These are phyloP conservation scores for Salvelinus sp. DNA, from an alignment of 2,113 vertebrate genomes.

Conservation along the genomic window DNA sequence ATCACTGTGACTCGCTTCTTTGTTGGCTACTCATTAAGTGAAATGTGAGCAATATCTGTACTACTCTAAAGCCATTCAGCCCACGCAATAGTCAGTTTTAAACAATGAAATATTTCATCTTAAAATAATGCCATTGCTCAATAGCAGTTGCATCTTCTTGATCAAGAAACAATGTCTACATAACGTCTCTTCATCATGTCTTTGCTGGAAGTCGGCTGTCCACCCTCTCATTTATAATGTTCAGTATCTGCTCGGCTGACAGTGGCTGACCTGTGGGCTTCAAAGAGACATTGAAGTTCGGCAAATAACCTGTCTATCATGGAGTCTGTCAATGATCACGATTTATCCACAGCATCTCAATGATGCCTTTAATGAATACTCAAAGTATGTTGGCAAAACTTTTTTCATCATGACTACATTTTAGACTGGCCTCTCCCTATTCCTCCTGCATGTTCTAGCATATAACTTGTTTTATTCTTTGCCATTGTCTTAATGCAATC, in stretches of 20 bases:
- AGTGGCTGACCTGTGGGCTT: conserved; percentile 75
- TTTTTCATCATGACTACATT: conserved; percentile 54
- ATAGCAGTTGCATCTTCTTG: conserved; percentile 58
- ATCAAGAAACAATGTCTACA: conserved; percentile 59
- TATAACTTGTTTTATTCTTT: conserved; percentile 31
- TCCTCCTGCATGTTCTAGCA: conserved; percentile 1
- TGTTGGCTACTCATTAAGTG: conserved; percentile 63
- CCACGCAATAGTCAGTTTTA: conserved; percentile 61
- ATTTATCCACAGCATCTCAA: conserved; percentile 84
- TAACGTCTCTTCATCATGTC: conserved; percentile 62
- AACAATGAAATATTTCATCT: conserved; percentile 63
- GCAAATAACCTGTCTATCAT: conserved; percentile 82
- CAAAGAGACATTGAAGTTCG: conserved; percentile 78
- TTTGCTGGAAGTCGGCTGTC: conserved; percentile 63
- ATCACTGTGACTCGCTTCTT: conserved; percentile 41
- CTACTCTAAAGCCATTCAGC: conserved; percentile 29
- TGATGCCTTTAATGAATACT: conserved; percentile 73
- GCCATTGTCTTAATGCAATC: conserved; percentile 64
- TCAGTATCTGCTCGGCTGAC: conserved; percentile 64
- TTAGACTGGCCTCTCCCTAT: conserved; percentile 17
- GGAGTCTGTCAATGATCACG: conserved; percentile 62
- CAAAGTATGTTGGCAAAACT: conserved; percentile 72
- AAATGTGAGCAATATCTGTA: conserved; percentile 58
- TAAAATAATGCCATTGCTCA: conserved; percentile 54
- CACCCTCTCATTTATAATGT: conserved; percentile 53